These are phyloP conservation scores for Lepisosteus osseus DNA, from an alignment of 2,113 vertebrate species.

Conservation along the genomic window DNA sequence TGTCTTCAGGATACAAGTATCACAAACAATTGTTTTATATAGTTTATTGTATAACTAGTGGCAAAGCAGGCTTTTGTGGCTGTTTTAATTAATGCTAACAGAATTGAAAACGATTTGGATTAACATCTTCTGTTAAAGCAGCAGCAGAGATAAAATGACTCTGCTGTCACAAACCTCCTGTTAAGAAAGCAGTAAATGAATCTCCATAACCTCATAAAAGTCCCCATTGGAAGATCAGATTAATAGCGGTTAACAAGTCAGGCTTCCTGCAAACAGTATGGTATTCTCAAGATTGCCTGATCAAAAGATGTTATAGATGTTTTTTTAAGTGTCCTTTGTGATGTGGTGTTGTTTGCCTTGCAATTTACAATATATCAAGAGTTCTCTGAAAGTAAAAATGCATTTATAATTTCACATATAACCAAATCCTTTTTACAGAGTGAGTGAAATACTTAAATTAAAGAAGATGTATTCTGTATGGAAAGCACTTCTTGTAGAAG, in stretches of 20 bases:
- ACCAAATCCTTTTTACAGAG: too few relatives aligned
- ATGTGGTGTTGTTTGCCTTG: too few relatives aligned
- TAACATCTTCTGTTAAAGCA: slow-evolving; percentile 18
- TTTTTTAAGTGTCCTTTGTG: too few relatives aligned
- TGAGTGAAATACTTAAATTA: too few relatives aligned
- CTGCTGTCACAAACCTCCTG: neutral
- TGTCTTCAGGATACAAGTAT: neutral
- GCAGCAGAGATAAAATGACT: slow-evolving; percentile 10
- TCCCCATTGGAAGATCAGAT: slow-evolving; percentile 27
- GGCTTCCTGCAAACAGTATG: too few relatives aligned
- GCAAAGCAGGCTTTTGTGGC: neutral
- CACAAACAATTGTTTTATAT: neutral
- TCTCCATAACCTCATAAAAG: neutral
- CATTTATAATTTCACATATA: too few relatives aligned
- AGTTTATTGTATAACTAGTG: neutral
- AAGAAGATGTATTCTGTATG: too few relatives aligned
- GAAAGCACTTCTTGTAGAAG: too few relatives aligned
- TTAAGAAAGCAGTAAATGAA: neutral
- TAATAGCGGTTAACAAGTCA: slow-evolving; percentile 29
- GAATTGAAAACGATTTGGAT: slow-evolving; percentile 2
- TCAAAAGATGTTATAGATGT: too few relatives aligned
- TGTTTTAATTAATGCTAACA: slow-evolving; percentile 20
- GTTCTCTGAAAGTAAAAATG: too few relatives aligned
- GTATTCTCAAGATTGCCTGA: too few relatives aligned
- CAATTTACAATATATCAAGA: too few relatives aligned